Percentiles rank a stretch among this genome's conserved stretches.
Conservation (phyloP, 2,113 vertebrate species). For the Falco punctatus region DNA sequence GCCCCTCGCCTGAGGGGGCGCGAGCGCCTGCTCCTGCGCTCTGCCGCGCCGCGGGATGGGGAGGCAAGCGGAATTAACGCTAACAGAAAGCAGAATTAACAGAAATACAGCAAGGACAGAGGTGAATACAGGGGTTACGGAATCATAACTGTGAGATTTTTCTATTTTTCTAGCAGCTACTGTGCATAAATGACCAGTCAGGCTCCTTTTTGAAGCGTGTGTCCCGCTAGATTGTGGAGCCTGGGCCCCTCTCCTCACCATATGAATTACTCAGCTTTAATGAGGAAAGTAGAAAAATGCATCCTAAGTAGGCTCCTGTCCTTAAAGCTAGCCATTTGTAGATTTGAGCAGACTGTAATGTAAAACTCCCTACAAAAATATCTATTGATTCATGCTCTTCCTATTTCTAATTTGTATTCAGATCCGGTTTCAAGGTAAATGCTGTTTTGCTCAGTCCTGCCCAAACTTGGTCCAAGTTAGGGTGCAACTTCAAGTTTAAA, state of each 20-base stretch:
- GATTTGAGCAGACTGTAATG: not conserved
- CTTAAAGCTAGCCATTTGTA: not conserved
- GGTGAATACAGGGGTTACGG: not conserved
- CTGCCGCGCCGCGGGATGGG: accelerated
- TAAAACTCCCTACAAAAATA: not conserved
- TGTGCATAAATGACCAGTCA: accelerated
- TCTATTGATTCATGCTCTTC: not conserved
- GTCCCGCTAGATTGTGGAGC: accelerated
- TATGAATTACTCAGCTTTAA: not conserved
- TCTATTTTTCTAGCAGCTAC: not conserved
- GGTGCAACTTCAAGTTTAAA: not conserved
- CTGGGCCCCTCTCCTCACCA: not conserved
- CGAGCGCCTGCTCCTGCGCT: accelerated
- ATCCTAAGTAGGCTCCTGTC: not conserved
- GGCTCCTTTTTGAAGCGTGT: not conserved
- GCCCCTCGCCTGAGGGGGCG: not conserved
- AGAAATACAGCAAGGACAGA: not conserved
- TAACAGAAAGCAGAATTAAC: too few species aligned
- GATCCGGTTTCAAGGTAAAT: not conserved
- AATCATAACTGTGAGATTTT: accelerated
- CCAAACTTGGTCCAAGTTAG: not conserved
- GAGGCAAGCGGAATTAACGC: too few species aligned
- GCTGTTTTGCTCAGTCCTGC: not conserved
- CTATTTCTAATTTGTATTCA: not conserved
- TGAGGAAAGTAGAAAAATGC: not conserved